phyloP scores from a whole-genome alignment of 2,888 invertebrate species.

The Aleiodes leptofemur region DNA sequence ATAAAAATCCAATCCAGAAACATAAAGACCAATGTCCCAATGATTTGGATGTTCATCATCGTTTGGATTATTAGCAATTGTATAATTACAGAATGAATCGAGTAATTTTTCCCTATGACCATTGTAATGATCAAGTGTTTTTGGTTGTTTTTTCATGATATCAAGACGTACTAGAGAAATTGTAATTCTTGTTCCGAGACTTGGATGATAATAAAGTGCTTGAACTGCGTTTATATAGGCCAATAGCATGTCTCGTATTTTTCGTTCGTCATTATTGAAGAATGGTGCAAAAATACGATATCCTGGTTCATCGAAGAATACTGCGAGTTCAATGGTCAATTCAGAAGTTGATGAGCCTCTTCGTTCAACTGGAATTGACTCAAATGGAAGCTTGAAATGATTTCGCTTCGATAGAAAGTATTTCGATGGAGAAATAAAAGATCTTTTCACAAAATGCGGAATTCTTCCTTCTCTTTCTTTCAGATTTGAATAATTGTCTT shows the following conservation, averaged over 20 bases:
- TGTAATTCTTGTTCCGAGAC: constrained; percentile 81
- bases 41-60: constrained; percentile 83
- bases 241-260: constrained; percentile 84
- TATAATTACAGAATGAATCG: constrained; percentile 86
- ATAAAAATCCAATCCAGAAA: constrained; percentile 88
- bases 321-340: constrained; percentile 83
- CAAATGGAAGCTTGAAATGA: constrained; percentile 52
- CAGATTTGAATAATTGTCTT: constrained; percentile 48
- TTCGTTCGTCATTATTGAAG: constrained; percentile 80
- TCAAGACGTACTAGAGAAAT: constrained; percentile 84
- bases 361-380: background rate
- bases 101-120: constrained; percentile 82
- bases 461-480: constrained; percentile 45
- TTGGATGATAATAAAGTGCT: constrained; percentile 87
- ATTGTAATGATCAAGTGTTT: constrained; percentile 79
- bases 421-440: constrained; percentile 74
- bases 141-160: constrained; percentile 82
- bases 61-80: constrained; percentile 81
- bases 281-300: constrained; percentile 84
- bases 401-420: constrained; percentile 59
- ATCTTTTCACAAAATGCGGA: constrained; percentile 80
- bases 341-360: constrained; percentile 56
- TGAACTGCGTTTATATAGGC: constrained; percentile 88
- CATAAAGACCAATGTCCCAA: constrained; percentile 88
- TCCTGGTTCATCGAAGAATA: constrained; percentile 86